Evolutionary conservation across 2,888 invertebrate genomes (phyloP).

Genomic region (Beris chalybata): DNA sequence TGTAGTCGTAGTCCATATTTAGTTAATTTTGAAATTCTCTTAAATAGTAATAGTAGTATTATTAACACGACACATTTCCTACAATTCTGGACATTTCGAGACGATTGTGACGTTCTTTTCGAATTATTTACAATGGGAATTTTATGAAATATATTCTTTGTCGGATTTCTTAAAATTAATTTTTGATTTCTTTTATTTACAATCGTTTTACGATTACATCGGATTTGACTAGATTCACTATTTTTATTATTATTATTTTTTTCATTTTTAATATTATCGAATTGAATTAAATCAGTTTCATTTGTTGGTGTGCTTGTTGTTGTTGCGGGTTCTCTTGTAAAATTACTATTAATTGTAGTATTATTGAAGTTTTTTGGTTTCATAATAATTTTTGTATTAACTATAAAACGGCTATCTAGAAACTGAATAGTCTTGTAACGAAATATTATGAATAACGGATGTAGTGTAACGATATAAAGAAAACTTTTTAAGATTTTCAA

Average conservation of each 20-base stretch:
- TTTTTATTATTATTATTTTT: conserved; percentile 1
- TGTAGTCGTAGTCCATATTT: neutral
- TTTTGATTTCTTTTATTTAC: conserved; percentile 12
- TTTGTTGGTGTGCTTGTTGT: too few species aligned
- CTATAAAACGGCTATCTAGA: conserved; percentile 39
- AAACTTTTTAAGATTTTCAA: conserved; percentile 33
- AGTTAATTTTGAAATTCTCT: neutral
- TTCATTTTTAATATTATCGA: conserved; percentile 19
- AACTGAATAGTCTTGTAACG: conserved; percentile 34
- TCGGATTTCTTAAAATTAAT: conserved; percentile 7
- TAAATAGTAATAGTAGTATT: neutral
- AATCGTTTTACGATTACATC: neutral
- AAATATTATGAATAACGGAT: conserved; percentile 32
- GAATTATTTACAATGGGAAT: conserved; percentile 22
- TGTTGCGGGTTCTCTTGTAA: neutral
- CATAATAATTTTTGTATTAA: conserved; percentile 31
- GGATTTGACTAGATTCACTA: neutral
- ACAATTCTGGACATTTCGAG: neutral
- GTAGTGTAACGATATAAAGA: conserved; percentile 35
- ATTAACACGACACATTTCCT: neutral
- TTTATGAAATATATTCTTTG: conserved; percentile 3
- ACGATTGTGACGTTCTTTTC: neutral
- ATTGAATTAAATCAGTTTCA: conserved; percentile 2
- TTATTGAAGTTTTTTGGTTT: conserved; percentile 6
- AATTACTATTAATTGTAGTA: neutral